Base-by-base conservation (phyloP, 2,113 vertebrate genomes). In the Ellobius talpinus region DNA sequence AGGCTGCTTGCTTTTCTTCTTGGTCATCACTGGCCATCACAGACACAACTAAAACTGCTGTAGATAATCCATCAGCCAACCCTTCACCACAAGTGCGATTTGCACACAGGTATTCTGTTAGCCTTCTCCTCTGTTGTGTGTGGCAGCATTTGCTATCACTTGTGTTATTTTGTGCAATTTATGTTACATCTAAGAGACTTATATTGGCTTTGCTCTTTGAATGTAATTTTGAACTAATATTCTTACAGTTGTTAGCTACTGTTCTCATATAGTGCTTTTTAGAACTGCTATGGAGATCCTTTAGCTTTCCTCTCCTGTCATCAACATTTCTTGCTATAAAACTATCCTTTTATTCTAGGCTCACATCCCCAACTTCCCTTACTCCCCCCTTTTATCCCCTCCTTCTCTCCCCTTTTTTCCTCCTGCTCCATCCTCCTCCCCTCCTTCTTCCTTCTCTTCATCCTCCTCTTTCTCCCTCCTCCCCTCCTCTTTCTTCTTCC, bases 171-270 rank as follows among this genome's bases (percentile, higher is more conserved):
- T 91, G 55, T 26, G 24, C 36, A 52, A n/a, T 70, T 90, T 82
- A 47, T 61, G 1, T 72, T 24, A 76, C 77, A 61, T n/a, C 9
- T 81, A 13, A n/a, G 42, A 26, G 88, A 31, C n/a, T 76, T 91
- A 29, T 85, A 50, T 79, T 90, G 73, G 61, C 23, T 90, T 52
- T 87, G 78, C 31, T 73, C 33, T 73, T 95, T 52, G n/a, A 91
- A 16, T 74, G 31, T 76, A 66, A 79, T 94, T 91, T 78, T 8
- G 36, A 70, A 55, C 19, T 61, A n/a, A 84, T 1, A 17, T 66
- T 68, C 2, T 82, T 92, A 21, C 1, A 14, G 21, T 88, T 77
- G 87, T 86, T 91, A 55, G 72, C 31, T 88, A 39, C 66, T 65
- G 21, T 70, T 95, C 6, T 90, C 55, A 87, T 89, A 47, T 33